Percentiles rank a stretch among this genome's conserved stretches.
phyloP scores from a whole-genome alignment of 2,113 vertebrate species.

The Ameiurus melas region DNA sequence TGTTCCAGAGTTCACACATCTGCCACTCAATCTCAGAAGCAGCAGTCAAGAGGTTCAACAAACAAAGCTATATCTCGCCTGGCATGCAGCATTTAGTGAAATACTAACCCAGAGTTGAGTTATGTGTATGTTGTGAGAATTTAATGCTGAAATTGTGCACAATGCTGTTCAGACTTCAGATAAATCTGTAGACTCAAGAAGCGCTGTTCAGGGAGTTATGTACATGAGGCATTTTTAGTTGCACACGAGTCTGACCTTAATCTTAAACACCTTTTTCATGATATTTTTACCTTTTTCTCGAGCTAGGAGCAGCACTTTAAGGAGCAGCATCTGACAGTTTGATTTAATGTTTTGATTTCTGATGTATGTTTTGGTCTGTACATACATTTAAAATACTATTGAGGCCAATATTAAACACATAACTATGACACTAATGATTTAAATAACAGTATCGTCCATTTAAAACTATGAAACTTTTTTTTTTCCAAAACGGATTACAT shows the following conservation, averaged over 20 bases:
- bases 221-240: not conserved
- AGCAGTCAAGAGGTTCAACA: not conserved
- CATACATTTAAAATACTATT: too few relatives aligned
- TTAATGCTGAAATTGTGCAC: not conserved
- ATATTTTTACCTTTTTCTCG: not conserved
- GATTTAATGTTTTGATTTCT: not conserved
- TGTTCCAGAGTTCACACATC: constrained; percentile 1
- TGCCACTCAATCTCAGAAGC: constrained; percentile 16
- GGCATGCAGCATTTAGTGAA: not conserved
- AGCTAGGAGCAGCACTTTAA: not conserved
- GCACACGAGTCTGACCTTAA: not conserved
- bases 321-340: not conserved
- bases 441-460: too few relatives aligned
- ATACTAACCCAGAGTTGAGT: not conserved
- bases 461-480: too few relatives aligned
- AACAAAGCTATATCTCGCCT: constrained; percentile 8
- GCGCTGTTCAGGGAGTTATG: not conserved
- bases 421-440: not conserved
- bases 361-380: not conserved
- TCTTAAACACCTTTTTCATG: not conserved
- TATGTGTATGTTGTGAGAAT: not conserved
- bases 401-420: not conserved
- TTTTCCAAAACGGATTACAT: too few relatives aligned
- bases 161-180: not conserved
- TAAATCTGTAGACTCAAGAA: not conserved